Base-by-base conservation (phyloP, 2,888 invertebrate species). In the Argyresthia goedartella region DNA sequence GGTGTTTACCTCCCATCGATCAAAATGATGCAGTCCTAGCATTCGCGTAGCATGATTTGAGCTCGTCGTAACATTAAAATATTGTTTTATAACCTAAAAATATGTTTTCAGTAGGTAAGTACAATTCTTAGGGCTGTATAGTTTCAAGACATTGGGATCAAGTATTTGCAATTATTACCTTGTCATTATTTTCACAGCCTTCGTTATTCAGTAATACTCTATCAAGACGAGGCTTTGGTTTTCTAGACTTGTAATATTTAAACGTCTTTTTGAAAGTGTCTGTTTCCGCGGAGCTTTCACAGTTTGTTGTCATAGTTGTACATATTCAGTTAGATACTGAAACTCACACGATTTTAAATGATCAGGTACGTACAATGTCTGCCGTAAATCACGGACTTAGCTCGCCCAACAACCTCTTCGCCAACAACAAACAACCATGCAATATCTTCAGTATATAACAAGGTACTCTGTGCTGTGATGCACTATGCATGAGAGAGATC, bases 181-280 rank as follows among this genome's bases (percentile, higher is more conserved):
- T 39, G 8, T 39, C 39, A 39, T 11, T n/a, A n/a, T 4, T 39
- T 6, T 39, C n/a, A 9, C 39, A 9, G n/a, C 8, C 39, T 9
- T 39, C 41, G 15, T 61, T 76, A 54, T 91, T 76, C 71, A 91
- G 88, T 56, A 94, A 67, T 1, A 95, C 91, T 57, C 89, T 67
- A n/a, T 78, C 69, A 10, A 92, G 76, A 63, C 90, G 88, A 0
- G 94, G 93, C 51, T 86, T 81, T 9, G 89, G 89, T 56, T 88
- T 88, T 63, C 90, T 91, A 9, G 90, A 88, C 77, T 95, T 95
- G 62, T 92, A 96, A 77, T 92, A 92, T 72, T 95, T 95, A 71
- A 95, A 96, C 57, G 74, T 76, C 57, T 89, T 88, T 79, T 90
- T 92, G 71, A 95, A 95, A 49, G 39, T 39, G 39, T 39, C 39